Percentiles rank a stretch among this genome's conserved stretches.
Conservation (phyloP, 1,140 invertebrate species). For the Bilobella aurantiaca region DNA sequence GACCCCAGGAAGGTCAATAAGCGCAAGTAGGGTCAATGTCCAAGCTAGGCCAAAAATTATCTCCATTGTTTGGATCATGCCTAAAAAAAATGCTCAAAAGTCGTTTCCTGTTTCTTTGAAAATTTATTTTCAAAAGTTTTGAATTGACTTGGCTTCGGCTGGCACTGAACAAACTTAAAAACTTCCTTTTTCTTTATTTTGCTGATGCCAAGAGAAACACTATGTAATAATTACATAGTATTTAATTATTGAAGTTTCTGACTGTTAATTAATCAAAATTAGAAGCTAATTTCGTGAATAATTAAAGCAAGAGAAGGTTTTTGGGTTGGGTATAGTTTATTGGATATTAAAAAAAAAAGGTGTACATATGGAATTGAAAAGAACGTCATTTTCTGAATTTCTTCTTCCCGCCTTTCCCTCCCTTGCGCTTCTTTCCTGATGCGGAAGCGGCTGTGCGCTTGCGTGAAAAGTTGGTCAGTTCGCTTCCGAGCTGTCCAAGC, state of each 20-base stretch:
- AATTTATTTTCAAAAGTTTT: no score
- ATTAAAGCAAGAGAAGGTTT: neutral
- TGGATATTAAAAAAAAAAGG: no score
- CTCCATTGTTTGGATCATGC: no score
- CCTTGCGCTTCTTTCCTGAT: slow-evolving; percentile 13
- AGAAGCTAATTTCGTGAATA: neutral
- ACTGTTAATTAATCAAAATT: neutral
- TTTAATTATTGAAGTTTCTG: no score
- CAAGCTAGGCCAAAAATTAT: no score
- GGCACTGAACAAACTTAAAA: no score
- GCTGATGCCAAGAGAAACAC: neutral
- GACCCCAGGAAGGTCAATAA: no score
- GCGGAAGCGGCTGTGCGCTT: neutral
- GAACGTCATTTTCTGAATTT: slow-evolving; percentile 8
- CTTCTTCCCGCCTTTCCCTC: slow-evolving; percentile 18
- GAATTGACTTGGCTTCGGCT: no score
- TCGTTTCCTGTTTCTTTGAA: no score
- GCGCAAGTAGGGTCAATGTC: no score
- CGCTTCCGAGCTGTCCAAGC: slow-evolving; percentile 63
- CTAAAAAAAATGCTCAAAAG: no score
- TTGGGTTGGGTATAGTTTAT: neutral
- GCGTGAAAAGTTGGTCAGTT: slow-evolving; percentile 54
- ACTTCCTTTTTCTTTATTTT: neutral
- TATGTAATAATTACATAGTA: neutral
- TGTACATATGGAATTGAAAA: neutral